Percentiles rank a stretch among this genome's conserved stretches.
Evolutionary conservation across 2,113 vertebrate genomes (phyloP).

Genomic region (Boleophthalmus pectinirostris): DNA sequence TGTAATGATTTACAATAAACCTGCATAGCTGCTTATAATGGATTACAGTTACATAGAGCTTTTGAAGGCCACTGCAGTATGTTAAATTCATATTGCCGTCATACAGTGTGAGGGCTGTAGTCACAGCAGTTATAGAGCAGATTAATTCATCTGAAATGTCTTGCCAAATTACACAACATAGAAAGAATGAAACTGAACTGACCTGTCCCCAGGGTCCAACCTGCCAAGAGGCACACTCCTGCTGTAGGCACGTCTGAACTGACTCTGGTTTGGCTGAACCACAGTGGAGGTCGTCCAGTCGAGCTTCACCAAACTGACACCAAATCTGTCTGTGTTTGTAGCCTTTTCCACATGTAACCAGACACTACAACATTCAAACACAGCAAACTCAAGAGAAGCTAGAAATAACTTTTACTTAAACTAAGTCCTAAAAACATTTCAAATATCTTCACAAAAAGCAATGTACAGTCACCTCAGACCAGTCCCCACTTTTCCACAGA

Average conservation of each 20-base stretch:
- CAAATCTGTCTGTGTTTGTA: conserved; percentile 93
- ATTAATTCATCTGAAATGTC: neutral
- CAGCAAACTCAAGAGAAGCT: neutral
- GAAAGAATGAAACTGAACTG: conserved; percentile 54
- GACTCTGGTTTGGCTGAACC: conserved; percentile 86
- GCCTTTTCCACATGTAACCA: conserved; percentile 96
- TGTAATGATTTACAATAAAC: neutral
- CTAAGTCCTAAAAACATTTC: neutral
- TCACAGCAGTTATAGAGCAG: neutral
- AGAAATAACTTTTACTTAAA: neutral
- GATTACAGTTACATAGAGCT: neutral
- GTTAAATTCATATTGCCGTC: neutral
- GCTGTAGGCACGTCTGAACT: conserved; percentile 88
- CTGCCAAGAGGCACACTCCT: conserved; percentile 97
- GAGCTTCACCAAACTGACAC: conserved; percentile 95
- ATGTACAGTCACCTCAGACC: conserved; percentile 90
- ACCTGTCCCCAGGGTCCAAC: conserved; percentile 97
- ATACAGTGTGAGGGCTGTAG: neutral
- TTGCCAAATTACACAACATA: neutral
- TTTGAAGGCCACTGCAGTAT: neutral
- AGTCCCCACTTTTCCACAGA: conserved; percentile 91
- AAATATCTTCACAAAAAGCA: neutral
- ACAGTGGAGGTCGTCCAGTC: conserved; percentile 85
- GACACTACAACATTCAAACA: conserved; percentile 79
- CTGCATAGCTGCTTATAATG: neutral